A percentile compares a stretch with the other conserved stretches of the same genome.
Evolutionary conservation across 2,113 vertebrate genomes (phyloP).

Genomic region (Pithys albifrons): DNA sequence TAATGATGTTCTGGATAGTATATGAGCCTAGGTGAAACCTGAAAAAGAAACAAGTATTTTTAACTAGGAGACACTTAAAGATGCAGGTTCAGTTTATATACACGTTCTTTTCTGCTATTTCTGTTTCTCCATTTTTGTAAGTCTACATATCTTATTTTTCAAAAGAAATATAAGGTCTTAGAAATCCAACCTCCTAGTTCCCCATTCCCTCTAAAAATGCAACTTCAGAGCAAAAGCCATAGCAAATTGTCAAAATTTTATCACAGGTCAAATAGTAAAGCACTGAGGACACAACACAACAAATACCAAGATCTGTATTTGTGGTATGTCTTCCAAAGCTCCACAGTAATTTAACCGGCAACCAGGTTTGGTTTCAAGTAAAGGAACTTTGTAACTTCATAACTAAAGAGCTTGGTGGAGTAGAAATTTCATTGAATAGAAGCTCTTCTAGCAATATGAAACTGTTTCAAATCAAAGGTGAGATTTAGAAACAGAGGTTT

Average conservation of each 20-base stretch:
- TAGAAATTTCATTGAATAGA: background rate
- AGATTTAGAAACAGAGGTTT: background rate
- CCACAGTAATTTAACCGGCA: background rate
- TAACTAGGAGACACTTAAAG: background rate
- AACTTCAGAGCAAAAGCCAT: background rate
- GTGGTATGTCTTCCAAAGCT: background rate
- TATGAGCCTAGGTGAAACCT: conserved; percentile 91
- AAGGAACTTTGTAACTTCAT: background rate
- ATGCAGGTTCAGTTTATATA: background rate
- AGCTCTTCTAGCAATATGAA: background rate
- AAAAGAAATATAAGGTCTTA: background rate
- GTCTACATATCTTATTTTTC: background rate
- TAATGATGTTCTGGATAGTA: conserved; percentile 84
- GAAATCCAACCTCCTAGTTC: background rate
- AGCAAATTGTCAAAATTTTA: background rate
- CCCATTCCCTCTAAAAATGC: background rate
- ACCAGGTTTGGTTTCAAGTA: background rate
- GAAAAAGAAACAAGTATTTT: conserved; percentile 4
- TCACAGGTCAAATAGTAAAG: background rate
- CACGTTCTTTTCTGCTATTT: background rate
- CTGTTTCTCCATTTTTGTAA: background rate
- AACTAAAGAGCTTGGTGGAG: background rate
- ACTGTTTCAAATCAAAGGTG: background rate
- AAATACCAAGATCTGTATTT: background rate
- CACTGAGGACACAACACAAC: background rate